phyloP scores from a whole-genome alignment of 2,888 invertebrate species.

The Synergus japonicus region DNA sequence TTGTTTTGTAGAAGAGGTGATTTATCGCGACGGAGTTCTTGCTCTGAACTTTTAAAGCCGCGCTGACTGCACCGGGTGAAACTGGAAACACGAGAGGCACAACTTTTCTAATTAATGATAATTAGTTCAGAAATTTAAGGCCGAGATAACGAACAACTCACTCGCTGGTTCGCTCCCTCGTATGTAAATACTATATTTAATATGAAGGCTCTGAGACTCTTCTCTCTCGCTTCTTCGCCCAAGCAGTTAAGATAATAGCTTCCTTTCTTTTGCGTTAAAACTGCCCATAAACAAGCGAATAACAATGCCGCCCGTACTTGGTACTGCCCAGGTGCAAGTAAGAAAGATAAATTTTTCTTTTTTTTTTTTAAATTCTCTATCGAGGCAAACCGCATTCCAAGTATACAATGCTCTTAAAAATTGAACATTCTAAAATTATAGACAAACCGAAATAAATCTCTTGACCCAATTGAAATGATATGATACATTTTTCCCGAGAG shows the following conservation, averaged over 20 bases:
- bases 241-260: conserved; percentile 37
- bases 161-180: conserved; percentile 55
- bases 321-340: conserved; percentile 37
- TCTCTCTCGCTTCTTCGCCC: conserved; percentile 35
- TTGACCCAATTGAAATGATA: not conserved
- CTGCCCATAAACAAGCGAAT: conserved; percentile 35
- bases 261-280: conserved; percentile 38
- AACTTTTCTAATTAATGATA: conserved; percentile 77
- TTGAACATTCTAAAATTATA: conserved; percentile 1
- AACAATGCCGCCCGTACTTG: conserved; percentile 40
- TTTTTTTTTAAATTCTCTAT: conserved; percentile 20
- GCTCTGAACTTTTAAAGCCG: conserved; percentile 61
- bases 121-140: conserved; percentile 70
- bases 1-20: conserved; percentile 59
- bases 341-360: conserved; percentile 16
- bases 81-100: conserved; percentile 49
- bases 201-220: conserved; percentile 50
- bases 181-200: conserved; percentile 63
- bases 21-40: conserved; percentile 59
- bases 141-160: conserved; percentile 72
- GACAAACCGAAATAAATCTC: not conserved
- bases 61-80: conserved; percentile 49
- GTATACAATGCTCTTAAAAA: conserved; percentile 14
- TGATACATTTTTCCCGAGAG: not conserved
- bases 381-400: conserved; percentile 34